phyloP scores from a whole-genome alignment of 2,113 vertebrate species.

The Pollachius pollachius region DNA sequence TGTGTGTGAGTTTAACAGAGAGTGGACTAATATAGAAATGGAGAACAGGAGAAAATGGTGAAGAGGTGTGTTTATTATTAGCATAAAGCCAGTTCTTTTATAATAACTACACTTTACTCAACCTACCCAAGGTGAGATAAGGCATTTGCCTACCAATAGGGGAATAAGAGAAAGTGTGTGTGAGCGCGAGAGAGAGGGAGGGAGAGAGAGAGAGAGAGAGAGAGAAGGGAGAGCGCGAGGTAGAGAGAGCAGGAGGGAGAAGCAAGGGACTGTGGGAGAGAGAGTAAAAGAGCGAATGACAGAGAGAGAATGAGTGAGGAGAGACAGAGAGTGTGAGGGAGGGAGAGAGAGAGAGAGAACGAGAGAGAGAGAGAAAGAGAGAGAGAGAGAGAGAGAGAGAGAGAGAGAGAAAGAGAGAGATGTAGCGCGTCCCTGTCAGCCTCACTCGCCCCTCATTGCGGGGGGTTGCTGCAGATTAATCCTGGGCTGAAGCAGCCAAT shows the following conservation, averaged over 20 bases:
- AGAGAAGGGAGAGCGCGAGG: background rate
- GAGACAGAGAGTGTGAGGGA: too few relatives aligned
- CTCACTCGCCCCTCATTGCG: constrained; percentile 44
- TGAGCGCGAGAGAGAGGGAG: constrained; percentile 8
- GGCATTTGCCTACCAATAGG: too few relatives aligned
- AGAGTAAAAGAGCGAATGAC: background rate
- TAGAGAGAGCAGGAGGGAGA: constrained; percentile 2
- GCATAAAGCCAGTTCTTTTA: too few relatives aligned
- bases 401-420: background rate
- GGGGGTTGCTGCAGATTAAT: constrained; percentile 50
- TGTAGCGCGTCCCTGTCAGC: constrained; percentile 20
- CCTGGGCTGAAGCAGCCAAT: constrained; percentile 53
- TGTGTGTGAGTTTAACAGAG: constrained; percentile 8
- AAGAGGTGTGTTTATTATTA: too few relatives aligned
- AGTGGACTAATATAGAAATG: too few relatives aligned
- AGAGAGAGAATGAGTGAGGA: constrained; percentile 1
- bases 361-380: too few relatives aligned
- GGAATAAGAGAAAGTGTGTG: too few relatives aligned
- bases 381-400: background rate
- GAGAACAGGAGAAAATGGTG: too few relatives aligned
- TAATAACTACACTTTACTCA: too few relatives aligned
- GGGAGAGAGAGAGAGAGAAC: too few relatives aligned
- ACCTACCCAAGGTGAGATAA: too few relatives aligned
- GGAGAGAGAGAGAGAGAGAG: constrained; percentile 11
- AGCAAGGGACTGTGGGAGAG: background rate